phyloP scores from a whole-genome alignment of 2,888 invertebrate genomes.

The Cosmorhoe ocellata region DNA sequence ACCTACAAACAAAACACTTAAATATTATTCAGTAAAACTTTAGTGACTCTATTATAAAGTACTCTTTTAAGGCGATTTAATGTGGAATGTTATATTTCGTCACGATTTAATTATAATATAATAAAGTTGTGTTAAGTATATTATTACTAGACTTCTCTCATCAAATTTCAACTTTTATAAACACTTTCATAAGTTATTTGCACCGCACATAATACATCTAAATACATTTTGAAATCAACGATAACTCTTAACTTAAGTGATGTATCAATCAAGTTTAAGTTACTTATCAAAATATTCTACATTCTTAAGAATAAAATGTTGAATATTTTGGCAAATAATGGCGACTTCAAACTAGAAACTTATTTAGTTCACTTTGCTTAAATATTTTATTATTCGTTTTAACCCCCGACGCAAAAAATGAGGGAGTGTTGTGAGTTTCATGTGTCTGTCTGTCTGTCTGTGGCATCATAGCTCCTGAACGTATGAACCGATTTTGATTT shows the following conservation, averaged over 20 bases:
- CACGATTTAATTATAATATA: constrained; percentile 42
- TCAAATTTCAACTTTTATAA: constrained; percentile 44
- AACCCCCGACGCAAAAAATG: too few relatives aligned
- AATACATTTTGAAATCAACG: constrained; percentile 47
- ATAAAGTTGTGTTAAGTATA: constrained; percentile 42
- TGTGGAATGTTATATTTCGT: constrained; percentile 31
- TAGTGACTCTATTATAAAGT: constrained; percentile 32
- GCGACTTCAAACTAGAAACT: constrained; percentile 5
- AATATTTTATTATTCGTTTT: too few relatives aligned
- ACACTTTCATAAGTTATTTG: constrained; percentile 54
- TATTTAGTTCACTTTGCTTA: constrained; percentile 33
- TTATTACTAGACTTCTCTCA: constrained; percentile 49
- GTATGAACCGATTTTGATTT: too few relatives aligned
- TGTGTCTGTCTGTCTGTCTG: too few relatives aligned
- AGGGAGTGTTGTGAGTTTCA: too few relatives aligned
- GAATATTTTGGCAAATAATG: constrained; percentile 8
- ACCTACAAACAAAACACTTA: constrained; percentile 33
- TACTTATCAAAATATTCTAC: constrained; percentile 32
- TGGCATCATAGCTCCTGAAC: too few relatives aligned
- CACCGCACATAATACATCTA: constrained; percentile 52
- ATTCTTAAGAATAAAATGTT: constrained; percentile 8
- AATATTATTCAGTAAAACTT: constrained; percentile 29
- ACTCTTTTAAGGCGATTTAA: constrained; percentile 36
- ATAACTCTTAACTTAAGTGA: constrained; percentile 50
- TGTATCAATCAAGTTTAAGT: constrained; percentile 42